Conservation (phyloP, 2,113 vertebrate genomes). For the Chamaea fasciata region DNA sequence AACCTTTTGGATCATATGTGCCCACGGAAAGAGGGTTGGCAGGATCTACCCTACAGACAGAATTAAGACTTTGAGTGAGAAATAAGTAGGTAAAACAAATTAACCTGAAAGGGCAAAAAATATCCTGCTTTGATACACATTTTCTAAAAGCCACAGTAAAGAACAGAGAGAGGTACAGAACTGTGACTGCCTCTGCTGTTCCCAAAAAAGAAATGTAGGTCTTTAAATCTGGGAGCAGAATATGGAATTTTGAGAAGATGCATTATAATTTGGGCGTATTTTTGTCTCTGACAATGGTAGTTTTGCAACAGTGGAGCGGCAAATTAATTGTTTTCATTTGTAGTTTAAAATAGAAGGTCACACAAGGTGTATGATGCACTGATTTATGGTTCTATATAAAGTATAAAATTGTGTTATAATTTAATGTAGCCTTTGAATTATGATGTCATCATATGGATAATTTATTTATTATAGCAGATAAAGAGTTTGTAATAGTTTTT, state of each 20-base stretch:
- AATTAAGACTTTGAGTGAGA: slow-evolving; percentile 14
- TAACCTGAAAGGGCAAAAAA: slow-evolving; percentile 2
- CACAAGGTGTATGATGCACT: neutral
- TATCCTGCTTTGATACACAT: neutral
- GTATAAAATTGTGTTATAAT: slow-evolving; percentile 28
- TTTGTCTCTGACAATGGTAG: slow-evolving; percentile 9
- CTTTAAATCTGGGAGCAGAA: neutral
- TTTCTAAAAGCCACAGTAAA: slow-evolving; percentile 1
- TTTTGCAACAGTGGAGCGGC: slow-evolving; percentile 43
- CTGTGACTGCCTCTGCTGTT: neutral
- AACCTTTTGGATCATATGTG: neutral
- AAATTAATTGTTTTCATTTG: slow-evolving; percentile 59
- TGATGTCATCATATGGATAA: slow-evolving; percentile 2
- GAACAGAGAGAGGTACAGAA: neutral
- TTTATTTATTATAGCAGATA: neutral
- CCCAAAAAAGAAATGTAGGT: neutral
- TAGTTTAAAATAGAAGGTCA: slow-evolving; percentile 52
- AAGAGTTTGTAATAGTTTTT: neutral
- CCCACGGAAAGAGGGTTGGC: neutral
- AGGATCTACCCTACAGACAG: neutral
- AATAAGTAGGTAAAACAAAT: slow-evolving; percentile 35
- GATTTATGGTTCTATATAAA: slow-evolving; percentile 36
- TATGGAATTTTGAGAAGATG: slow-evolving; percentile 10
- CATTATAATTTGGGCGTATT: slow-evolving; percentile 3
- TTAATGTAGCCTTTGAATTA: slow-evolving; percentile 14